A percentile compares a stretch with the other conserved stretches of the same genome.
Evolutionary conservation across 2,888 invertebrate species (phyloP).

Genomic region (Cyrtodaria siliqua): DNA sequence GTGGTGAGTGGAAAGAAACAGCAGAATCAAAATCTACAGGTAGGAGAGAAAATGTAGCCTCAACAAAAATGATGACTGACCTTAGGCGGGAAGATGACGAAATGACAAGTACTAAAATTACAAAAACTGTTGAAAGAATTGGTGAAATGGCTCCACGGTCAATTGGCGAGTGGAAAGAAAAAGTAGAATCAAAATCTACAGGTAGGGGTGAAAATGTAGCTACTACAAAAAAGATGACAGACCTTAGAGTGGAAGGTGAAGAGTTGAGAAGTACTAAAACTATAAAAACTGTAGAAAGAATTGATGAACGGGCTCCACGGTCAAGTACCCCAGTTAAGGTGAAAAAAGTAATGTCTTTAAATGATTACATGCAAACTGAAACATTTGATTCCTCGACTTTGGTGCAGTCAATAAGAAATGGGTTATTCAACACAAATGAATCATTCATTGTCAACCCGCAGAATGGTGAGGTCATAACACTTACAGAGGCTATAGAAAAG

Average conservation of each 20-base stretch:
- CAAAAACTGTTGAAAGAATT: constrained; percentile 5
- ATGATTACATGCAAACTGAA: constrained; percentile 44
- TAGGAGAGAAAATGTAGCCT: constrained; percentile 9
- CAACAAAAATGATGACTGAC: constrained; percentile 4
- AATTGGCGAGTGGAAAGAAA: background rate
- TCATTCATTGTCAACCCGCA: constrained; percentile 87
- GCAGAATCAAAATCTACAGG: no score
- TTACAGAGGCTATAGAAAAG: constrained; percentile 96
- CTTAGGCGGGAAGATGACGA: no score
- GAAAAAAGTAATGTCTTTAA: constrained; percentile 33
- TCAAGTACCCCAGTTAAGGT: constrained; percentile 22
- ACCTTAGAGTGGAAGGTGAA: constrained; percentile 34
- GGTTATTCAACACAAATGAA: constrained; percentile 82
- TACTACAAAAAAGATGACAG: constrained; percentile 4
- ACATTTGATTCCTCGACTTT: constrained; percentile 83
- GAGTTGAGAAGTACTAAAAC: constrained; percentile 34
- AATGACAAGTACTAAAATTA: no score
- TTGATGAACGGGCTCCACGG: no score
- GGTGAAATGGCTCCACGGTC: no score
- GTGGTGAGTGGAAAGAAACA: constrained; percentile 50
- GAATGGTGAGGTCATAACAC: constrained; percentile 91
- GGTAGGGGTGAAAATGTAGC: background rate
- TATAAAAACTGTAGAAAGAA: no score
- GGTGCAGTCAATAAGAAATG: constrained; percentile 86
- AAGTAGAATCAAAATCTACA: no score